phyloP scores from a whole-genome alignment of 2,888 invertebrate genomes.

The Megalurothrips usitatus region DNA sequence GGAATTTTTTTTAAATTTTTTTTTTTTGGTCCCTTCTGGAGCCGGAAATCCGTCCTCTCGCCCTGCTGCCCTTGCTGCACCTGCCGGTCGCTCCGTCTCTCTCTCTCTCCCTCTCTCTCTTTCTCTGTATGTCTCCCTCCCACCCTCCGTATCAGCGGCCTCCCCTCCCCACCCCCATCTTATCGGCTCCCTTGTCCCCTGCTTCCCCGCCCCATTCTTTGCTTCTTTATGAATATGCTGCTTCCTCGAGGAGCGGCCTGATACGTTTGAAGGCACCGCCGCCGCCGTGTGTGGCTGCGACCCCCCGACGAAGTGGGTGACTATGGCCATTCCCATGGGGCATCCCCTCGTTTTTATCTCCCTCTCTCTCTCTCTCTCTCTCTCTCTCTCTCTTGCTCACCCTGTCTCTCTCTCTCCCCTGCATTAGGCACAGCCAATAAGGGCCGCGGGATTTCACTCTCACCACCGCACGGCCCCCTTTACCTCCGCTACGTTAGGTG shows the following conservation, averaged over 20 bases:
- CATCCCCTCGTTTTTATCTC: too few species aligned
- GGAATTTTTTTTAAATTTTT: too few species aligned
- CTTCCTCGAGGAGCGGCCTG: not conserved
- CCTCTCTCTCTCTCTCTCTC: too few species aligned
- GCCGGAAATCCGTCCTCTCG: not conserved
- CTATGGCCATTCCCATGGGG: too few species aligned
- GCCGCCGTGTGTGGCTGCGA: not conserved
- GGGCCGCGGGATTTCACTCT: too few species aligned
- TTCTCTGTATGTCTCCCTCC: not conserved
- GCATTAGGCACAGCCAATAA: too few species aligned
- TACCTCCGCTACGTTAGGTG: too few species aligned
- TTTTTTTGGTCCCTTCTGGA: too few species aligned
- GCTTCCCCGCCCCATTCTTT: not conserved
- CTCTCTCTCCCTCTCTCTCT: not conserved
- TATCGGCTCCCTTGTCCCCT: not conserved
- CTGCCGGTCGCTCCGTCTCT: not conserved
- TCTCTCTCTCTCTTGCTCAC: too few species aligned
- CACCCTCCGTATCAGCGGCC: not conserved
- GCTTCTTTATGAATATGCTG: conserved; percentile 25
- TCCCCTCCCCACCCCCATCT: not conserved
- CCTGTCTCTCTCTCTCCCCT: not conserved
- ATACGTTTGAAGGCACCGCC: not conserved
- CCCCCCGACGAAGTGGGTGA: too few species aligned
- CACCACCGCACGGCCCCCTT: too few species aligned
- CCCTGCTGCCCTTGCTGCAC: not conserved